These are phyloP conservation scores for Zaprionus capensis DNA, from an alignment of 1,140 invertebrate species.

Conservation along the genomic window DNA sequence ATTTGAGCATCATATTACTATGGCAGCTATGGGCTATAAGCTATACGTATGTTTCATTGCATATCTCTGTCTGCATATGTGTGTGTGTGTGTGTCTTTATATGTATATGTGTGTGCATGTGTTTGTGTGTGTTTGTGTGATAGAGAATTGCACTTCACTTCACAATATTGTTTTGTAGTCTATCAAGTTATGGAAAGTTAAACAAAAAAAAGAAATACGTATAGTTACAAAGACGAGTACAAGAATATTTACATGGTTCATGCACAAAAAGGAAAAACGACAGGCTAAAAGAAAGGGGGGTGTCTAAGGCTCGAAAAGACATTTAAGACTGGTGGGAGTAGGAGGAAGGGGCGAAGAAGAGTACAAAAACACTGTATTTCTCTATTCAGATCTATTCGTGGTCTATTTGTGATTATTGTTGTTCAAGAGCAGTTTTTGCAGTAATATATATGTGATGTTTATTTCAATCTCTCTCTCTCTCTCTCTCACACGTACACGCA, in stretches of 20 bases:
- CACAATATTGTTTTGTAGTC: neutral
- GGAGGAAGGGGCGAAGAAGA: neutral
- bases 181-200: neutral
- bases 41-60: slow-evolving; percentile 19
- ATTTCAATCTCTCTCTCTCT: neutral
- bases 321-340: neutral
- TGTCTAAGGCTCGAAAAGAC: neutral
- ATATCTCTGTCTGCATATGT: neutral
- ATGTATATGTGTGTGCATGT: neutral
- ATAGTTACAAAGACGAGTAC: neutral
- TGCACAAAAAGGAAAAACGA: neutral
- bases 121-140: too few species aligned
- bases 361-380: neutral
- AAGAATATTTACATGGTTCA: neutral
- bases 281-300: neutral
- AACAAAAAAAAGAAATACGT: neutral
- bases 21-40: slow-evolving; percentile 33
- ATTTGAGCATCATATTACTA: slow-evolving; percentile 42
- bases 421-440: neutral
- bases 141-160: neutral
- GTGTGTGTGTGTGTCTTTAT: neutral
- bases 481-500: neutral
- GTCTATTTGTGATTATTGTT: neutral
- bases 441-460: slow-evolving; percentile 12
- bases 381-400: neutral